Evolutionary conservation across 2,797 vertebrate species (phyloP).

Genomic region (Chelidonichthys spinosus): DNA sequence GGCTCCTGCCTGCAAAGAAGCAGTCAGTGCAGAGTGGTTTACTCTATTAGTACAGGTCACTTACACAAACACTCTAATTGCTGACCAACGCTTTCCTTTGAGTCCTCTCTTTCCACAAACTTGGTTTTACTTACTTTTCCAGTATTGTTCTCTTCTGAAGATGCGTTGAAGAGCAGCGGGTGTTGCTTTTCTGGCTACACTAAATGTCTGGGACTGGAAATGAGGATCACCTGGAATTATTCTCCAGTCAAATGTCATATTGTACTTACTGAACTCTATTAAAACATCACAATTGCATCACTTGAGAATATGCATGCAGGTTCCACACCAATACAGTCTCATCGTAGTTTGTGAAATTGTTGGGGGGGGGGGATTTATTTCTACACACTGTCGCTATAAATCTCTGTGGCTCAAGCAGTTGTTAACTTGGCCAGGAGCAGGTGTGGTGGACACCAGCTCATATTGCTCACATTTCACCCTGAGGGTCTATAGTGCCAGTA

Average conservation of each 20-base stretch:
- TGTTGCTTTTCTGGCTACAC: not conserved
- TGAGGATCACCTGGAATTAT: not conserved
- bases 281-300: not conserved
- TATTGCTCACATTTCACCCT: slow-evolving; percentile 35
- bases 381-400: slow-evolving; percentile 43
- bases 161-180: not conserved
- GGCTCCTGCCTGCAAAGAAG: slow-evolving; percentile 18
- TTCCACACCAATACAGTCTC: too few species aligned
- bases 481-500: not conserved
- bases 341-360: too few species aligned
- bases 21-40: not conserved
- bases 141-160: not conserved
- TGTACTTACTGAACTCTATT: not conserved
- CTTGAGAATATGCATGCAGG: too few species aligned
- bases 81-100: slow-evolving; percentile 4
- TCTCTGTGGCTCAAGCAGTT: slow-evolving; percentile 46
- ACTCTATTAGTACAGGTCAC: not conserved
- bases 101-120: not conserved
- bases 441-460: slow-evolving; percentile 40
- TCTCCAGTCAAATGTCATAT: not conserved
- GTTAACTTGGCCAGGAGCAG: slow-evolving; percentile 19
- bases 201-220: not conserved
- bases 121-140: not conserved
- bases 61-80: not conserved
- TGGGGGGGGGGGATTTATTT: slow-evolving; percentile 28